Evolutionary conservation across 1,140 invertebrate species (phyloP), one percentile per base, ranked within the genome.

Genomic region (Drosophila teissieri): DNA sequence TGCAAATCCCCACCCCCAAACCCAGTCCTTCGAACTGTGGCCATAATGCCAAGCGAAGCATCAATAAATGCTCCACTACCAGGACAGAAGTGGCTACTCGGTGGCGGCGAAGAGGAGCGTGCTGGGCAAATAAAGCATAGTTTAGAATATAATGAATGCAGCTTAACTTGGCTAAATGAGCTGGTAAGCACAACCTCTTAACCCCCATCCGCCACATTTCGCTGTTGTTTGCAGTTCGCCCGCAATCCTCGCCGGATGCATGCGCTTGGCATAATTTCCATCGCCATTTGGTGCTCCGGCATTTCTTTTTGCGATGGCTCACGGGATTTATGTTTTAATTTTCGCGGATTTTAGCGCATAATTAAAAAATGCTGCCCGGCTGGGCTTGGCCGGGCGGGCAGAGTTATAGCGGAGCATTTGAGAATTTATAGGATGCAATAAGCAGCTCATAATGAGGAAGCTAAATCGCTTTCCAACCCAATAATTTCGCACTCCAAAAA

Each of bases 101-200:
- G 7, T n/a, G 54, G 62, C 11, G 24, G 31, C 10, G 17, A 22
- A 39, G 57, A 48, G 45, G 14, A 10, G 42, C 24, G 65, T 69
- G 68, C 62, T 72, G 64, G 37, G 70, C 83, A 88, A 82, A 86
- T 82, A 88, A 88, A 75, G 48, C 72, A 79, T 83, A 86, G 83
- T 88, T 88, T 88, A 88, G 83, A 77, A 89, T 75, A 76, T 83
- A 83, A 89, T 83, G 84, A 88, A 76, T 76, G 78, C 79, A 88
- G 83, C 83, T 88, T 73, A 88, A 76, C 84, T 88, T 89, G 84
- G 75, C 83, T 83, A 67, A 88, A 88, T 88, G 83, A 88, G 84
- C 81, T 89, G 84, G 57, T 45, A 46, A 68, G 64, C 64, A 36
- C 65, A 19, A 46, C 64, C 56, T 53, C 72, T 61, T 61, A 49